Evolutionary conservation across 2,113 vertebrate species (phyloP), one percentile per base, ranked within the genome.

Genomic region (Plecotus auritus): DNA sequence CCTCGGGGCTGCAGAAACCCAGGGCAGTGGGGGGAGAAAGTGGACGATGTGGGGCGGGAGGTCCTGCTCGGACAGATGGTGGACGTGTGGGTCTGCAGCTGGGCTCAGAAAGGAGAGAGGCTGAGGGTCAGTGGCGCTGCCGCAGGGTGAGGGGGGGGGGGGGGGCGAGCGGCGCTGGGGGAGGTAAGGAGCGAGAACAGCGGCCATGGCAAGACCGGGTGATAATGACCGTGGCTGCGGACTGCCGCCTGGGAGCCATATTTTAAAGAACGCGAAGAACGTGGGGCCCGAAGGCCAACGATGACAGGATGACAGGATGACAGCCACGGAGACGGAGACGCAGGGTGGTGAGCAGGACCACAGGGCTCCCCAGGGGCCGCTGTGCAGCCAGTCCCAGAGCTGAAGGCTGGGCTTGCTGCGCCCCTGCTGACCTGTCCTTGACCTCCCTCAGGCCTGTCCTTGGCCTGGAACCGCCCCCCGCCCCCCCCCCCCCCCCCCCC

Each of bases 11-110:
- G 17, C 2, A 7, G 49, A 59, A 8, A 14, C 14, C 26, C 47
- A 4, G 11, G 32, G 20, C 20, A 37, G 37, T 9, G 30, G 37
- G n/a, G 26, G 2, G 7, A 66, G 35, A 4, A 7, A 26, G 14
- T 4, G 22, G 49, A 0, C 1, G 56, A 30, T 0, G n/a, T 14
- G 16, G 9, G 42, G 42, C 12, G 23, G 59, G 26, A n/a, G 13
- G 16, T 3, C 9, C 1, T 4, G 22, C 30, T 10, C 40, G 22
- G 40, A 14, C 0, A 5, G 9, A 10, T 0, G 2, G 11, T 12
- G 3, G 2, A 1, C 4, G 32, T 3, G 7, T 1, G 49, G 7
- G 18, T n/a, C n/a, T 35, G n/a, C 22, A 7, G 1, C 0, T 22
- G 17, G 80, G 28, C 18, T 8, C 35, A 12, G 37, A 18, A 11